A percentile compares a stretch with the other conserved stretches of the same genome.
Evolutionary conservation across 2,888 invertebrate genomes (phyloP).

Genomic region (Ophioninae sp.): DNA sequence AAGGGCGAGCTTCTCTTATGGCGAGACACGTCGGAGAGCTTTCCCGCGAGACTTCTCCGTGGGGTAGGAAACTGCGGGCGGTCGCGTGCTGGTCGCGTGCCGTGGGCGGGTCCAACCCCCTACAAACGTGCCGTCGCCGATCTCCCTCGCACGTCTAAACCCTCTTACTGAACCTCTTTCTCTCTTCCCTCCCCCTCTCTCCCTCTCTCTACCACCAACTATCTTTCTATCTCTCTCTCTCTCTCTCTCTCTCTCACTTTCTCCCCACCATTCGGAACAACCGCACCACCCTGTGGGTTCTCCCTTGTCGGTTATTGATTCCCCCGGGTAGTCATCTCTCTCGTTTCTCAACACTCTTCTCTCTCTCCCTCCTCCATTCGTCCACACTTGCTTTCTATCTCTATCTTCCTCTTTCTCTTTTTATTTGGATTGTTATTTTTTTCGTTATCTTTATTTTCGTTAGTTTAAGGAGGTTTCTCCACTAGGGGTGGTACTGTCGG

Average conservation of each 20-base stretch:
- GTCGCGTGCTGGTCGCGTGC: constrained; percentile 81
- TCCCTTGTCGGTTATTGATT: constrained; percentile 80
- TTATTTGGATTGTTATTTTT: too few relatives aligned
- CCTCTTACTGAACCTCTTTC: constrained; percentile 44
- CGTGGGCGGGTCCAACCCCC: constrained; percentile 77
- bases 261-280: constrained; percentile 57
- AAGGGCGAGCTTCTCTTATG: constrained; percentile 46
- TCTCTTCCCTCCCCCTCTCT: constrained; percentile 39
- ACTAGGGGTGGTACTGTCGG: too few relatives aligned
- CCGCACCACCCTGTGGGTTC: constrained; percentile 69
- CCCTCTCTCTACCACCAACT: constrained; percentile 30
- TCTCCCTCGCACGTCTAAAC: constrained; percentile 33
- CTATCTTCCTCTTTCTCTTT: not conserved
- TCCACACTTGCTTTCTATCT: not conserved
- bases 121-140: constrained; percentile 66
- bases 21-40: constrained; percentile 48
- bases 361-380: constrained; percentile 14
- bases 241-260: constrained; percentile 32
- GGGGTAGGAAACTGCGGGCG: constrained; percentile 68
- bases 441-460: too few relatives aligned
- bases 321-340: constrained; percentile 78
- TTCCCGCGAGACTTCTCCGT: constrained; percentile 47
- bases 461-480: too few relatives aligned
- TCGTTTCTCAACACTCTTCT: constrained; percentile 55
- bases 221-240: constrained; percentile 45